These are phyloP conservation scores for Bos indicus DNA, from an alignment of 2,113 vertebrate genomes.

Conservation along the genomic window DNA sequence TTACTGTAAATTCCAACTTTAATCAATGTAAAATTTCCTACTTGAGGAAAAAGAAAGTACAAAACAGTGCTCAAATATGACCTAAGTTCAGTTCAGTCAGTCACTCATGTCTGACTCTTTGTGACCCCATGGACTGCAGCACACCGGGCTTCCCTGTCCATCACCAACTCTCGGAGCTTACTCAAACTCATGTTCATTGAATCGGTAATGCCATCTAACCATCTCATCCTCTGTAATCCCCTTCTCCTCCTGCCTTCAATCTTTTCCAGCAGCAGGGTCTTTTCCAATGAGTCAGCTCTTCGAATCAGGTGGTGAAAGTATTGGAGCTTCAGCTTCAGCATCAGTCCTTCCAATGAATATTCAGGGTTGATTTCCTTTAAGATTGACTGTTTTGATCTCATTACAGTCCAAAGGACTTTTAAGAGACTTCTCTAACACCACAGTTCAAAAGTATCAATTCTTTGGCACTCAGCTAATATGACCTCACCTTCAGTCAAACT, in stretches of 20 bases:
- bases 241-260: background rate
- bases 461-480: rapidly evolving
- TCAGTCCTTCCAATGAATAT: background rate
- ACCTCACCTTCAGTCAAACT: background rate
- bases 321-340: background rate
- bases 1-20: background rate
- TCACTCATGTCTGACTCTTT: background rate
- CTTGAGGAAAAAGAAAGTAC: background rate
- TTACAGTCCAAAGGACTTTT: background rate
- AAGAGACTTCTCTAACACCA: background rate
- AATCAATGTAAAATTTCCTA: background rate
- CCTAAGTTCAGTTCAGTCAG: background rate
- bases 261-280: background rate
- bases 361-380: background rate
- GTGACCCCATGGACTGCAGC: background rate
- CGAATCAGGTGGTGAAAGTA: background rate
- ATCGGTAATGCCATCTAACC: background rate
- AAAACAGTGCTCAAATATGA: background rate
- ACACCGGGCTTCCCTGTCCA: background rate
- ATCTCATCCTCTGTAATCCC: background rate
- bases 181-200: background rate
- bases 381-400: background rate
- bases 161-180: background rate
- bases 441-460: background rate
- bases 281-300: background rate